Evolutionary conservation across 23 tunicate genomes (phyloP).

Genomic region (Diplosoma virens): DNA sequence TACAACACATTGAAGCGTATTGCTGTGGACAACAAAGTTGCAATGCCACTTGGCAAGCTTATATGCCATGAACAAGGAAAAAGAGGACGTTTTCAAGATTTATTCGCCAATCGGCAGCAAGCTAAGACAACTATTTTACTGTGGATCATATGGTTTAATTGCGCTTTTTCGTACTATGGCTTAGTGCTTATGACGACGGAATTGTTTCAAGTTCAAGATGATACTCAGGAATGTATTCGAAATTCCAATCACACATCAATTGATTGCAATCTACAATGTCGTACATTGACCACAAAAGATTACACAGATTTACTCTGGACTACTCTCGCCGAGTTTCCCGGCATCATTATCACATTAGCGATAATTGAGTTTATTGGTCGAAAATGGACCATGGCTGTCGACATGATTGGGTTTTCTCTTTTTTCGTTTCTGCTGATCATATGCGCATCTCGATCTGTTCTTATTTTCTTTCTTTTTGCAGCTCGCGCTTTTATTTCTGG

Average conservation of each 20-base stretch:
- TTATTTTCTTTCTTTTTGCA: constrained; percentile 88
- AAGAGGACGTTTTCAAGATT: constrained; percentile 62
- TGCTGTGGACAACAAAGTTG: constrained; percentile 60
- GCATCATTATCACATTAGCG: constrained; percentile 67
- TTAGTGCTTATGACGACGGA: constrained; percentile 97
- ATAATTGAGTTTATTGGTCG: constrained; percentile 87
- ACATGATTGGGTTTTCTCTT: constrained; percentile 73
- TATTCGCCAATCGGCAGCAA: constrained; percentile 61
- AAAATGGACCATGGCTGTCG: constrained; percentile 81
- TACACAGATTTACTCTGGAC: constrained; percentile 94
- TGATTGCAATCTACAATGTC: constrained; percentile 86
- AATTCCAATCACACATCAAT: background rate
- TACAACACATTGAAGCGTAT: constrained; percentile 73
- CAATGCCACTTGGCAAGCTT: constrained; percentile 77
- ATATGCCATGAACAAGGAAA: constrained; percentile 59
- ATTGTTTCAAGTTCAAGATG: constrained; percentile 80
- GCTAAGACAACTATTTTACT: constrained; percentile 77
- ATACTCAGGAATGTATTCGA: constrained; percentile 39
- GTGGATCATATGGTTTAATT: constrained; percentile 98
- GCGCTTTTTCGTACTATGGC: constrained; percentile 96
- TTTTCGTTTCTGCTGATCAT: constrained; percentile 64
- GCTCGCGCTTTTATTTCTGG: constrained; percentile 99
- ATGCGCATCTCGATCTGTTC: constrained; percentile 57
- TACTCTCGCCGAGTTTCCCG: constrained; percentile 96
- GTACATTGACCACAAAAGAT: constrained; percentile 69